A percentile compares a stretch with the other conserved stretches of the same genome.
phyloP scores from a whole-genome alignment of 2,888 invertebrate species.

The Eilema sororculum region DNA sequence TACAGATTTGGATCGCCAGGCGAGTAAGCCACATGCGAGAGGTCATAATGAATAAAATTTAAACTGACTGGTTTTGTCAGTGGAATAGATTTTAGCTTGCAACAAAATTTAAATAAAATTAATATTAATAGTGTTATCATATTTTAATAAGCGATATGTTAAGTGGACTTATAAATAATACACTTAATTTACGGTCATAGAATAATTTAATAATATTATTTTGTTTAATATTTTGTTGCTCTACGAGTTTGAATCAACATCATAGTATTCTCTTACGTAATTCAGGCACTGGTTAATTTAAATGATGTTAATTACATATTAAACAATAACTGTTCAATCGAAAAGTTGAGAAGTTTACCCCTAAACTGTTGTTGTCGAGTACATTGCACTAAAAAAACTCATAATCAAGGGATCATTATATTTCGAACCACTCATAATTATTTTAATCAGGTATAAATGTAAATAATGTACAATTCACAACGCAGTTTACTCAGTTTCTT shows the following conservation, averaged over 20 bases:
- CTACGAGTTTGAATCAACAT: not conserved
- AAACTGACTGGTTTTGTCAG: slow-evolving; percentile 20
- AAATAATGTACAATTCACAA: not conserved
- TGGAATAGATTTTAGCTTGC: slow-evolving; percentile 17
- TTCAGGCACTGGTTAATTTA: not conserved
- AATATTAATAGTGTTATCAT: slow-evolving; percentile 20
- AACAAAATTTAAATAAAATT: slow-evolving; percentile 18
- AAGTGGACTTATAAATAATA: slow-evolving; percentile 15
- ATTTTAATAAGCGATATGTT: slow-evolving; percentile 17
- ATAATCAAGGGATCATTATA: too few species aligned
- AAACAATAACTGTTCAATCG: too few species aligned
- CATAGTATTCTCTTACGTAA: not conserved
- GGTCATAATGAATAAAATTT: slow-evolving; percentile 22
- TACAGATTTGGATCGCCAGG: not conserved
- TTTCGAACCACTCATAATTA: not conserved
- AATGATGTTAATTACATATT: not conserved
- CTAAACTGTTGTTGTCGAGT: too few species aligned
- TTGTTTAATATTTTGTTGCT: not conserved
- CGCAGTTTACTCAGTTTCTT: not conserved
- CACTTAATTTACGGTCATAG: slow-evolving; percentile 11
- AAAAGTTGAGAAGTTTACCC: too few species aligned
- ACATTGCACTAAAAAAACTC: not conserved
- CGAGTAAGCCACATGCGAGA: not conserved
- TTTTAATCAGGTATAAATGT: not conserved
- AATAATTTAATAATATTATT: slow-evolving; percentile 6